Base-by-base conservation (phyloP, 2,888 invertebrate genomes). In the Diaprepes abbreviatus region DNA sequence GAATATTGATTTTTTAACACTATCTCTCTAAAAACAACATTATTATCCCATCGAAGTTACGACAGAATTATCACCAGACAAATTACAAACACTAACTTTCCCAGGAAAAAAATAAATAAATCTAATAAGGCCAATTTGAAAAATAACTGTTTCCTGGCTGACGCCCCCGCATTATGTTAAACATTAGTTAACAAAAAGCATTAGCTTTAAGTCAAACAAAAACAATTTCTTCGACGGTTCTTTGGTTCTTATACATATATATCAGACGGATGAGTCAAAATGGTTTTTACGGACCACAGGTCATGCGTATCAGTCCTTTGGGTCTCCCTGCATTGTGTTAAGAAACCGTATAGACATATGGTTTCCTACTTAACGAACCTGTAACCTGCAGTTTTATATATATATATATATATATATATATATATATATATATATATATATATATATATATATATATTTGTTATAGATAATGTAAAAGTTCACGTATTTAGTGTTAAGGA, bases 211-310 rank as follows among this genome's bases (percentile, higher is more conserved):
- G 31, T 24, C 31, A 43, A 59, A 59, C 59, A 59, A 43, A 59
- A 59, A 59, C 45, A 59, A 52, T 52, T 40, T 38, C 52, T 54
- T 38, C 31, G 21, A 5, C 38, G 38, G 16, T 36, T 54, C 38
- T 54, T 63, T 16, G 38, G 16, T 36, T 54, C 38, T 54, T 63
- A 14, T 16, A 2, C 12, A 6, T 3, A n/a, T n/a, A n/a, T 38
- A 28, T 50, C 63, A 40, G 36, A 52, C 62, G 43, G 40, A 63
- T 54, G 63, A 54, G 24, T 52, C 54, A 43, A 54, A 50, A 36
- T 16, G 38, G 40, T 63, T 63, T 63, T 63, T 40, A 63, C 63
- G 63, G 63, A 63, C 54, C 43, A 35, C 17, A 63, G 40, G 36
- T 38, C 63, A 63, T 40, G 63, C 63, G 40, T 63, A 38, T 54